Conservation (phyloP, 1,140 invertebrate species). For the Danaus plexippus region DNA sequence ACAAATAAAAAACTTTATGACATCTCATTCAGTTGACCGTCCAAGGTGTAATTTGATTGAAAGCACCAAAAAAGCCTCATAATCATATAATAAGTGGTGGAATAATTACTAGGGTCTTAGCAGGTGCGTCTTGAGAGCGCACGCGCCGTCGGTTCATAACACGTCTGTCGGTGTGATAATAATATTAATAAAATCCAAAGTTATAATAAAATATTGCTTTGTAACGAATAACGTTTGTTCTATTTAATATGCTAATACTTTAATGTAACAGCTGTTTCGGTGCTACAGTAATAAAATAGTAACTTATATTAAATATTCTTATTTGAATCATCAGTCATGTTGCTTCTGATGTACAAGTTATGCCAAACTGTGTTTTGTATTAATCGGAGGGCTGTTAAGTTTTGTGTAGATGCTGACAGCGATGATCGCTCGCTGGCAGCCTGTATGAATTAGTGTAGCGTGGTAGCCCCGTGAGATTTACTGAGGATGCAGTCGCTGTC, state of each 20-base stretch:
- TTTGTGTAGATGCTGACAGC: constrained; percentile 53
- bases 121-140: constrained; percentile 50
- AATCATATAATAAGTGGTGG: constrained; percentile 70
- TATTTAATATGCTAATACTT: background rate
- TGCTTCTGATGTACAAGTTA: constrained; percentile 14
- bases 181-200: constrained; percentile 29
- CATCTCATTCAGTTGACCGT: constrained; percentile 62
- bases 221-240: constrained; percentile 15
- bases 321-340: no score
- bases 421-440: constrained; percentile 45
- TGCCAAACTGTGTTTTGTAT: constrained; percentile 34
- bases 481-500: constrained; percentile 45
- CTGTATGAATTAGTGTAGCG: constrained; percentile 67
- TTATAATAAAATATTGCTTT: constrained; percentile 20
- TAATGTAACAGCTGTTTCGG: constrained; percentile 6
- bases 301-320: no score
- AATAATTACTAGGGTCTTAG: constrained; percentile 67
- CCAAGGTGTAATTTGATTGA: constrained; percentile 71
- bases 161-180: constrained; percentile 21
- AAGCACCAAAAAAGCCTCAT: constrained; percentile 69
- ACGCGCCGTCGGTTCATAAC: constrained; percentile 38
- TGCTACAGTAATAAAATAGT: no score
- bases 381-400: constrained; percentile 52
- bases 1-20: constrained; percentile 54
- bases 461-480: constrained; percentile 66